phyloP scores from a whole-genome alignment of 2,113 vertebrate genomes.

The Geococcyx californianus region DNA sequence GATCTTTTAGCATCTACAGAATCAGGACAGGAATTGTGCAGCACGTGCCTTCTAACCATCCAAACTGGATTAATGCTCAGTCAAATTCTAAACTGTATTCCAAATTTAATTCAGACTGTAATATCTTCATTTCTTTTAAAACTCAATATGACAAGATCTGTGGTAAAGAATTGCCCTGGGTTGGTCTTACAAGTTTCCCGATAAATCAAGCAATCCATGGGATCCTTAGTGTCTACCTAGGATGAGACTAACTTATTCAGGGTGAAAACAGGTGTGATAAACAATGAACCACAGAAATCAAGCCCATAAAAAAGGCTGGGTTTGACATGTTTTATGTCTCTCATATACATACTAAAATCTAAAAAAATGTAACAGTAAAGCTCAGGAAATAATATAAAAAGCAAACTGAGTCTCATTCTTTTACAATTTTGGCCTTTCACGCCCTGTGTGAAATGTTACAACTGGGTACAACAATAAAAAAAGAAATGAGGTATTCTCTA shows the following conservation, averaged over 20 bases:
- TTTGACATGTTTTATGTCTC: background rate
- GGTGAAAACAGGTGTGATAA: slow-evolving; percentile 14
- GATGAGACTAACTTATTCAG: background rate
- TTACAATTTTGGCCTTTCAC: background rate
- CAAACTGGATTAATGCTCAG: background rate
- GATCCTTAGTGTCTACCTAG: background rate
- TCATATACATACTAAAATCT: background rate
- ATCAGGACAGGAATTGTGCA: background rate
- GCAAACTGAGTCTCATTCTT: background rate
- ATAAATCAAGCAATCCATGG: background rate
- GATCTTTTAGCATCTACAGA: background rate
- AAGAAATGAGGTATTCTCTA: background rate
- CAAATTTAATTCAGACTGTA: background rate
- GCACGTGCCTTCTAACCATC: background rate
- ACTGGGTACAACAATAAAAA: background rate
- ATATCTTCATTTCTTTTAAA: background rate
- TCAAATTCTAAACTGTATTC: background rate
- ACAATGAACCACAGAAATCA: background rate
- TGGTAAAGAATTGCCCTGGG: background rate
- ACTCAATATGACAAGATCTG: background rate
- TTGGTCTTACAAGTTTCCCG: background rate
- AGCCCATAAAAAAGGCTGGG: background rate
- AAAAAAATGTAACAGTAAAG: background rate
- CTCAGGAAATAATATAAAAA: background rate
- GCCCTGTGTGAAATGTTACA: background rate